Evolutionary conservation across 1,140 invertebrate species (phyloP).

Genomic region (Globodera rostochiensis): DNA sequence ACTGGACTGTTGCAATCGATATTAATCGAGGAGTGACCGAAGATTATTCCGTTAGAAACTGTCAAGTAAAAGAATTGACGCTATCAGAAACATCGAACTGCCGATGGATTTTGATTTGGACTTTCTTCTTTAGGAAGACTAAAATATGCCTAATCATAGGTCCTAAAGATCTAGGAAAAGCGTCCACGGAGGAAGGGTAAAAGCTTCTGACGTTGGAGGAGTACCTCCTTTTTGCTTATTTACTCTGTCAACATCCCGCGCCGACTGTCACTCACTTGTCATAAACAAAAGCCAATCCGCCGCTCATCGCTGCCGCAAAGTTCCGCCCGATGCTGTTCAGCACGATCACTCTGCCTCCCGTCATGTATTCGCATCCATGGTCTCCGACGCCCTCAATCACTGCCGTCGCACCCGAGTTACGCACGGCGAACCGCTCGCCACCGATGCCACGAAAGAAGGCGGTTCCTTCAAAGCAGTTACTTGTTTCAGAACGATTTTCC

Average conservation of each 20-base stretch:
- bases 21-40: background rate
- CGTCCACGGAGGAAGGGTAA: no score
- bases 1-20: conserved; percentile 57
- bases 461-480: conserved; percentile 68
- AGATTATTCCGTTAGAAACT: background rate
- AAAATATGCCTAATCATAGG: no score
- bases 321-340: conserved; percentile 91
- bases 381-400: conserved; percentile 92
- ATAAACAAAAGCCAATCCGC: conserved; percentile 92
- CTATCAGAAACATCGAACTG: conserved; percentile 2
- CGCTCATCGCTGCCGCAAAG: conserved; percentile 97
- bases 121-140: no score
- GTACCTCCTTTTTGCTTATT: background rate
- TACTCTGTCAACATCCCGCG: background rate
- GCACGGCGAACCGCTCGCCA: conserved; percentile 93
- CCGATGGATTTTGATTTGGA: background rate
- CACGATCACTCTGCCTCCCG: conserved; percentile 80
- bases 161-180: no score
- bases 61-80: background rate
- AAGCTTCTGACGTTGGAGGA: no score
- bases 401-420: conserved; percentile 91
- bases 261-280: conserved; percentile 72
- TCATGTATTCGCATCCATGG: conserved; percentile 99
- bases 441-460: conserved; percentile 95
- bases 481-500: background rate